A percentile compares a stretch with the other conserved stretches of the same genome.
These are phyloP conservation scores for Oncorhynchus nerka DNA, from an alignment of 2,113 vertebrate genomes.

Conservation along the genomic window DNA sequence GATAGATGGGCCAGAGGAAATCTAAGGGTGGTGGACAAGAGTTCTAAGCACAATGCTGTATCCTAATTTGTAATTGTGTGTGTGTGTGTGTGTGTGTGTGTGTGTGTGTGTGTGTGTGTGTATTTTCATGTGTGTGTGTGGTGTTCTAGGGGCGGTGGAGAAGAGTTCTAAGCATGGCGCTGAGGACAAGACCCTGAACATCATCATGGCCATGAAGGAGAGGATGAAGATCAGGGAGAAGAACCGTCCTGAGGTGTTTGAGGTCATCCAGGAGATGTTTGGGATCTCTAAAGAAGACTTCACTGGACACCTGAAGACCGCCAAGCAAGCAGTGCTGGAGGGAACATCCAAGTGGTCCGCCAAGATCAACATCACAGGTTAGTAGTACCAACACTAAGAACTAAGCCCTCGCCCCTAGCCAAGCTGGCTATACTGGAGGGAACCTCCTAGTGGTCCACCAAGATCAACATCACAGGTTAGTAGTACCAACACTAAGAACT, in stretches of 20 bases:
- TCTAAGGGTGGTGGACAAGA: no score
- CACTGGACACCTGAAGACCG: conserved; percentile 83
- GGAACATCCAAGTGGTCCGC: conserved; percentile 97
- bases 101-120: background rate
- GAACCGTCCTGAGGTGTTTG: conserved; percentile 94
- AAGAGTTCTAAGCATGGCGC: conserved; percentile 98
- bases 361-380: conserved; percentile 95
- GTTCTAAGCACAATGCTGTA: no score
- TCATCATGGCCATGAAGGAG: conserved; percentile 98
- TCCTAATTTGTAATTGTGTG: no score
- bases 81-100: no score
- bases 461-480: conserved; percentile 94
- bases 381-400: conserved; percentile 13
- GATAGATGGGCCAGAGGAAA: no score
- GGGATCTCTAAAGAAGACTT: conserved; percentile 90
- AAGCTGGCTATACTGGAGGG: conserved; percentile 94
- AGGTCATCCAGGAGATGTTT: conserved; percentile 96
- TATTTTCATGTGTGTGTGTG: background rate
- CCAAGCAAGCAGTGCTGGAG: conserved; percentile 93
- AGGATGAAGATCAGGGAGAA: conserved; percentile 97
- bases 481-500: background rate
- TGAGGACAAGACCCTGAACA: conserved; percentile 96
- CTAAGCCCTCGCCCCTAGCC: conserved; percentile 52
- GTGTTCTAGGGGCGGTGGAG: conserved; percentile 87
- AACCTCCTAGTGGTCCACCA: conserved; percentile 96